These are phyloP conservation scores for Morone chrysops DNA, from an alignment of 2,113 vertebrate species.

Conservation along the genomic window DNA sequence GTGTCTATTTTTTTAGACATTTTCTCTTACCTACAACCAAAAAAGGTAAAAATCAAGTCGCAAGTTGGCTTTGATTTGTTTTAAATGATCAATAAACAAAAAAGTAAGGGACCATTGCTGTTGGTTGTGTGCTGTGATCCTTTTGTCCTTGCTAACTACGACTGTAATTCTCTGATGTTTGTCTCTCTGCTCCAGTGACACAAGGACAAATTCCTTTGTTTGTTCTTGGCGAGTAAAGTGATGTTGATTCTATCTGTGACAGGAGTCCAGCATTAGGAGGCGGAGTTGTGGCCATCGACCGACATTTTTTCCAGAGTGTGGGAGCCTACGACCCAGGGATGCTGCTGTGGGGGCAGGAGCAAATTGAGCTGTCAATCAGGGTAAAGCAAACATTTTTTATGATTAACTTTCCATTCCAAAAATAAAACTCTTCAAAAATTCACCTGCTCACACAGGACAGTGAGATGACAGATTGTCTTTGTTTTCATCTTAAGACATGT, in stretches of 20 bases:
- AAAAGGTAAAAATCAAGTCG: neutral
- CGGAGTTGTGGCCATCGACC: slow-evolving; percentile 87
- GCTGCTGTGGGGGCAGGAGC: slow-evolving; percentile 86
- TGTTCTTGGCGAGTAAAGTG: neutral
- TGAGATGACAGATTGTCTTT: slow-evolving; percentile 5
- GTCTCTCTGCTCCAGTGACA: neutral
- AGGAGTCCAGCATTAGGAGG: slow-evolving; percentile 89
- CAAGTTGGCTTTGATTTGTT: neutral
- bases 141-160: neutral
- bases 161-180: neutral
- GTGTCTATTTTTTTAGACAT: neutral
- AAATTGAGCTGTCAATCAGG: slow-evolving; percentile 92
- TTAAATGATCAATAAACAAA: neutral
- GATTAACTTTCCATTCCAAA: neutral
- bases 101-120: neutral
- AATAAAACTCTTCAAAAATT: neutral
- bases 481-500: slow-evolving; percentile 1
- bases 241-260: slow-evolving; percentile 1
- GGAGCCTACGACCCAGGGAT: slow-evolving; percentile 90
- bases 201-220: slow-evolving; percentile 8
- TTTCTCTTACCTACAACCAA: neutral
- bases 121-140: neutral
- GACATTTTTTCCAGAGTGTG: slow-evolving; percentile 91
- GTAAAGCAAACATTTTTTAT: slow-evolving; percentile 73
- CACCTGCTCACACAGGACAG: neutral